Percentiles rank a stretch among this genome's conserved stretches.
Evolutionary conservation across 1,140 invertebrate species (phyloP).

Genomic region (Spodoptera litura): DNA sequence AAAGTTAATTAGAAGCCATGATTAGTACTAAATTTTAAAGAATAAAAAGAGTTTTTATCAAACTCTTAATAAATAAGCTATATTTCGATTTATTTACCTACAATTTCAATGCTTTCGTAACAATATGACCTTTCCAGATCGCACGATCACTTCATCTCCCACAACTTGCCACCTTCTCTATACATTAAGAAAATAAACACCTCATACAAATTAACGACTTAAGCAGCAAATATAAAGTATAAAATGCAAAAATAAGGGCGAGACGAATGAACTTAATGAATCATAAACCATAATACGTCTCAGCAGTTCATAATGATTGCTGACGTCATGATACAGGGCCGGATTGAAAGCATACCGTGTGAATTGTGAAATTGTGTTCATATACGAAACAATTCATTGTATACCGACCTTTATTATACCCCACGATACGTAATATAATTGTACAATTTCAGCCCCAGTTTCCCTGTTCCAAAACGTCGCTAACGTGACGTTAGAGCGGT

Average conservation of each 20-base stretch:
- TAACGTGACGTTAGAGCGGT: not conserved
- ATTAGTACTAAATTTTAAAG: too few relatives aligned
- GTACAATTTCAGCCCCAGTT: conserved; percentile 7
- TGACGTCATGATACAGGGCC: conserved; percentile 12
- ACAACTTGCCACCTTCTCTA: too few relatives aligned
- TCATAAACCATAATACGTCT: conserved; percentile 18
- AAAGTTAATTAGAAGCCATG: not conserved
- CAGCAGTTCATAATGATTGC: not conserved
- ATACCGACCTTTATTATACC: not conserved
- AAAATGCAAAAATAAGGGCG: not conserved
- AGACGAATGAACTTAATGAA: conserved; percentile 8
- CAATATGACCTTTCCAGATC: too few relatives aligned
- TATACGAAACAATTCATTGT: conserved; percentile 2
- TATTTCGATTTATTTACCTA: too few relatives aligned
- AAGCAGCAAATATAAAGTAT: not conserved
- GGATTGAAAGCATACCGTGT: conserved; percentile 7
- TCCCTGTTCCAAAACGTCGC: not conserved
- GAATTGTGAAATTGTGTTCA: not conserved
- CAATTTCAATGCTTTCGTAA: too few relatives aligned
- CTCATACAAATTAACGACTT: not conserved
- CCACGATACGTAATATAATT: conserved; percentile 23
- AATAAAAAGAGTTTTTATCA: too few relatives aligned
- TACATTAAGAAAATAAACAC: too few relatives aligned
- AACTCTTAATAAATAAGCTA: too few relatives aligned
- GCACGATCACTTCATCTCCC: too few relatives aligned